Conservation (phyloP, 2,113 vertebrate genomes). For the Tetrao urogallus region DNA sequence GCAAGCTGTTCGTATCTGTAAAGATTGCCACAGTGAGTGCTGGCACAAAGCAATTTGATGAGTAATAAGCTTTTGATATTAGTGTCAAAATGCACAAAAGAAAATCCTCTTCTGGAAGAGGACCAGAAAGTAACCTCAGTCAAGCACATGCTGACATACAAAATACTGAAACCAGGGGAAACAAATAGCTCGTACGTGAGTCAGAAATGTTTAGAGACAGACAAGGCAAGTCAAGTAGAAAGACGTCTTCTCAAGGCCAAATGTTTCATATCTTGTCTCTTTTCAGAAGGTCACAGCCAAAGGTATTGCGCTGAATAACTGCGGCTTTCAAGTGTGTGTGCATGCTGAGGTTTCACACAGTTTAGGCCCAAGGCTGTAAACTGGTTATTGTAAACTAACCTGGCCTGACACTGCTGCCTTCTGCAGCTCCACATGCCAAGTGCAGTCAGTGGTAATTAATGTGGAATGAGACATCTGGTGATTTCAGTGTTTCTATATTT, state of each 20-base stretch:
- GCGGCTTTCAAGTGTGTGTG: background rate
- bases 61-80: conserved; percentile 22
- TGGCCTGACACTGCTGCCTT: background rate
- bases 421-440: background rate
- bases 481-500: conserved; percentile 52
- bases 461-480: background rate
- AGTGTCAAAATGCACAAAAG: conserved; percentile 17
- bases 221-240: background rate
- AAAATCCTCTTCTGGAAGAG: background rate
- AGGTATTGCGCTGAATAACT: background rate
- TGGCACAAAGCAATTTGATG: background rate
- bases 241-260: background rate
- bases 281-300: background rate
- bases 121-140: background rate
- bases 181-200: background rate
- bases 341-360: background rate
- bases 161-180: background rate
- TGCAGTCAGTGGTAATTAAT: background rate
- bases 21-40: background rate
- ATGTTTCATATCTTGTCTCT: background rate
- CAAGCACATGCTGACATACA: background rate
- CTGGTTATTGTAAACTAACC: conserved; percentile 8
- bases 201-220: background rate
- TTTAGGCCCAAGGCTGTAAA: background rate
- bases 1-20: background rate